Evolutionary conservation across 2,797 vertebrate genomes (phyloP).

Genomic region (Choloepus didactylus): DNA sequence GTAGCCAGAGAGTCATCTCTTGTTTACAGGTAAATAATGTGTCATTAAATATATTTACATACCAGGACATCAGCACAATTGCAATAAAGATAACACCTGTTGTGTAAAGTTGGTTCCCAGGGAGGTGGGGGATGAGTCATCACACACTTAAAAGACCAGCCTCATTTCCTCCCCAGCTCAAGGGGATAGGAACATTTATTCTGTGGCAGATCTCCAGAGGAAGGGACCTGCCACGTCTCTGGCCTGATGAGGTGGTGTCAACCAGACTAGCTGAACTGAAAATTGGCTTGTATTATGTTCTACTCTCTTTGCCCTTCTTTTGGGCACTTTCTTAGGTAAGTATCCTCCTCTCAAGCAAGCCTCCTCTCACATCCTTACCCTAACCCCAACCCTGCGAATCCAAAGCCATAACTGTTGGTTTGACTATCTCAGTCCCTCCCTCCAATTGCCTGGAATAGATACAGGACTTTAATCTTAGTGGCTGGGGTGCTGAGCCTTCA

Average conservation of each 20-base stretch:
- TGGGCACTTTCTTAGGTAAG: conserved; percentile 60
- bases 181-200: background rate
- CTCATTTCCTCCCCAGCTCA: conserved; percentile 65
- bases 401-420: background rate
- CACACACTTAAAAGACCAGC: conserved; percentile 16
- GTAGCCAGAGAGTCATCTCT: conserved; percentile 7
- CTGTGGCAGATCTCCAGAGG: background rate
- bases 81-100: conserved; percentile 32
- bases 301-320: conserved; percentile 63
- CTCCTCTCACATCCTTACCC: background rate
- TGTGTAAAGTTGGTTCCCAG: conserved; percentile 62
- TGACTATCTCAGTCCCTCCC: background rate
- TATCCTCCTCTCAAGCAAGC: background rate
- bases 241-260: background rate
- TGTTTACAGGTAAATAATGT: conserved; percentile 58
- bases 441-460: background rate
- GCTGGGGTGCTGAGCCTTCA: background rate
- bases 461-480: background rate
- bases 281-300: conserved; percentile 22
- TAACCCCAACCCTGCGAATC: background rate
- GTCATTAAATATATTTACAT: conserved; percentile 54
- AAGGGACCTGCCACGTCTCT: background rate
- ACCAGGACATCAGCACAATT: conserved; percentile 38
- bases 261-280: background rate
- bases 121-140: conserved; percentile 49